Evolutionary conservation across 2,797 vertebrate genomes (phyloP), one percentile per base, ranked within the genome.

Genomic region (Onychomys arenicola): DNA sequence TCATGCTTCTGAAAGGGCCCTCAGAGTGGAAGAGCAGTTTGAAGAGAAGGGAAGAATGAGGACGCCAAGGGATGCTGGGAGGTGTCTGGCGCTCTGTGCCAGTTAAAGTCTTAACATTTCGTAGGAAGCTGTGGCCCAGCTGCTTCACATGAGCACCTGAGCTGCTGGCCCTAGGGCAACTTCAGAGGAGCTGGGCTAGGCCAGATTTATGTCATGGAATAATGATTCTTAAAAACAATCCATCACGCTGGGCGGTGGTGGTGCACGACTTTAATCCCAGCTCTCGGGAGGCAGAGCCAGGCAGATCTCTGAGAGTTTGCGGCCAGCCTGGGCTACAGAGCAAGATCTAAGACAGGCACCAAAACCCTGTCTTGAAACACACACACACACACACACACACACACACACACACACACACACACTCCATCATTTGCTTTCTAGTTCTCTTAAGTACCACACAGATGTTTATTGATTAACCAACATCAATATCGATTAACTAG

Each of bases 351-450:
- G 52, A 52, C 52, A 52, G 52, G 11, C 52, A 52, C 52, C 52
- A 52, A 52, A 52, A 14, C 9, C 52, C 52, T 52, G 52, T 52
- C 52, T 52, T 13, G 12, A 52, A 52, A 52, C 46, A 46, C 46
- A 46, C 46, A 46, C 46, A 46, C 46, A 46, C 46, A 46, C 46
- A 46, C 46, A 46, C 46, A 46, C 46, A 46, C 46, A 46, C 46
- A 46, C 46, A 46, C 46, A 46, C 46, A 46, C 46, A 46, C 46
- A 46, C 5, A 46, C 46, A 46, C 46, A 46, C 46, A 46, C 46
- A 6, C 5, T 52, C 23, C 61, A 89, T 83, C 27, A 52, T 92
- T 94, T 96, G 49, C 37, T 57, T 94, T 95, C 80, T 93, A 85
- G 86, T 95, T 49, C 88, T 23, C 67, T n/a, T 91, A 90, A 91